A percentile compares a stretch with the other conserved stretches of the same genome.
phyloP scores from a whole-genome alignment of 2,888 invertebrate species.

The Drosophila nr. perissopoda region DNA sequence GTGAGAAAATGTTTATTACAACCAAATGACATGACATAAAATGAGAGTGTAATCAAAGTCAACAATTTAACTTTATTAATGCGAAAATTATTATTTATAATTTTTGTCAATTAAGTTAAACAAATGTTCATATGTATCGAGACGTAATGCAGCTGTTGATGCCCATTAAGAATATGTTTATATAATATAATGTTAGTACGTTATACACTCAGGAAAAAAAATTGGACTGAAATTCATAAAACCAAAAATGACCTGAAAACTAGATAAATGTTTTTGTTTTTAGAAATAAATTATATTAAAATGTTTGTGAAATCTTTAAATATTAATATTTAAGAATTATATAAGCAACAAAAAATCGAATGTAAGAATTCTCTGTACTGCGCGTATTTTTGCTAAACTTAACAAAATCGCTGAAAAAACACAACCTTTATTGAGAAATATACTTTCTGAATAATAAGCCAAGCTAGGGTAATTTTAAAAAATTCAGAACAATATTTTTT shows the following conservation, averaged over 20 bases:
- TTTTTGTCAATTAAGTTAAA: background rate
- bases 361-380: too few species aligned
- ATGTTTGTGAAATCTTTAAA: too few species aligned
- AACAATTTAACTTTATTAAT: background rate
- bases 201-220: background rate
- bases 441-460: background rate
- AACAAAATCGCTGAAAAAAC: too few species aligned
- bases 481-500: conserved; percentile 2
- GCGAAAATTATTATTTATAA: background rate
- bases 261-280: too few species aligned
- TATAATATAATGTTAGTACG: too few species aligned
- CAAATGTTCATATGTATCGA: background rate
- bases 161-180: background rate
- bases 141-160: background rate
- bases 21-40: background rate
- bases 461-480: background rate
- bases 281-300: too few species aligned
- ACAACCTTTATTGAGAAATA: background rate
- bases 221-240: background rate
- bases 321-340: too few species aligned
- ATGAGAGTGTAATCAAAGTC: background rate
- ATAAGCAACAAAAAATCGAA: too few species aligned
- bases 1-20: background rate
- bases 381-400: too few species aligned
- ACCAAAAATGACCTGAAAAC: too few species aligned